Percentiles rank a stretch among this genome's conserved stretches.
phyloP scores from a whole-genome alignment of 1,140 invertebrate genomes.

The Nephila pilipes region DNA sequence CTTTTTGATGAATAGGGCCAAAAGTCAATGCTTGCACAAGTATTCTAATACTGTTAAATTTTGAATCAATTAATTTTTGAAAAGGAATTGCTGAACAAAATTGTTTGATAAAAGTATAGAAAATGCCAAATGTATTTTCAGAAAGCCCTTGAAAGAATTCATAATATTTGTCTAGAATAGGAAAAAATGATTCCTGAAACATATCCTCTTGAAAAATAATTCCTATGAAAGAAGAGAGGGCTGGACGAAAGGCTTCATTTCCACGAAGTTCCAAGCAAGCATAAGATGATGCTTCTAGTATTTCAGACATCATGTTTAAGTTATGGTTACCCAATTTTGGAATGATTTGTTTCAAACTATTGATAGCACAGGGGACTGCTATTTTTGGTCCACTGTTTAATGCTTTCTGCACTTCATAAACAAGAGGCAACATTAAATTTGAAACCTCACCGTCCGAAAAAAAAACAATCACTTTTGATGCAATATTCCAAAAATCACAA shows the following conservation, averaged over 20 bases:
- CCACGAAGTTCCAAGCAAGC: slow-evolving; percentile 61
- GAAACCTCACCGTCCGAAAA: not conserved
- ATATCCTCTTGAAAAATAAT: slow-evolving; percentile 60
- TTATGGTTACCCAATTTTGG: not conserved
- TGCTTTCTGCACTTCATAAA: slow-evolving; percentile 6
- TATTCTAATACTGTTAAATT: slow-evolving; percentile 32
- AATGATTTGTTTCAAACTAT: slow-evolving; percentile 6
- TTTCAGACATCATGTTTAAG: not conserved
- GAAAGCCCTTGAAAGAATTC: slow-evolving; percentile 8
- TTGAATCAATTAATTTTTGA: not conserved
- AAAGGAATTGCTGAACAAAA: slow-evolving; percentile 38
- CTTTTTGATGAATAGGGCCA: slow-evolving; percentile 78
- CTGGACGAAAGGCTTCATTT: slow-evolving; percentile 46
- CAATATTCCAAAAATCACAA: slow-evolving; percentile 56
- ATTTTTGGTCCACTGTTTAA: slow-evolving; percentile 42
- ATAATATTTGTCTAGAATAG: slow-evolving; percentile 48
- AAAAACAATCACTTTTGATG: not conserved
- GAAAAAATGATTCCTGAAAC: slow-evolving; percentile 17
- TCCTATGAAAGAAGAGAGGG: slow-evolving; percentile 36
- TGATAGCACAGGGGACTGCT: not conserved
- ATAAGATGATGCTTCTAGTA: slow-evolving; percentile 10
- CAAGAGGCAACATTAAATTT: not conserved
- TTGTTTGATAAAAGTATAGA: slow-evolving; percentile 45
- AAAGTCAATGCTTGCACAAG: slow-evolving; percentile 60
- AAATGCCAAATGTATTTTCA: slow-evolving; percentile 60